phyloP scores from a whole-genome alignment of 2,888 invertebrate genomes.

The Acrobasis suavella region DNA sequence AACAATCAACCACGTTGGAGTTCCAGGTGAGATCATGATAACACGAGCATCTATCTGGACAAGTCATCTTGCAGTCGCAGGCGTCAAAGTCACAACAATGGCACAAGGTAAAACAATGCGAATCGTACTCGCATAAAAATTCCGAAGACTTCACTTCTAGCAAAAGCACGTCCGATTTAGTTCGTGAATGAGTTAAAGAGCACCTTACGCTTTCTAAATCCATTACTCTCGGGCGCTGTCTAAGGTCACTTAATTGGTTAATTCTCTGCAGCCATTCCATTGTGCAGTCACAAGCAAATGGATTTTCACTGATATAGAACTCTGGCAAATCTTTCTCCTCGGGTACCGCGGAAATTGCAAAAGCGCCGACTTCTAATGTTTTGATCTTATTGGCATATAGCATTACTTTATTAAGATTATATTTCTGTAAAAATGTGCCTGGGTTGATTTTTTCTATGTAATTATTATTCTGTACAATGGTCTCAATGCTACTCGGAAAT shows the following conservation, averaged over 20 bases:
- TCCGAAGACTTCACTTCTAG: slow-evolving; percentile 87
- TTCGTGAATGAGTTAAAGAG: slow-evolving; percentile 86
- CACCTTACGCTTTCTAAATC: slow-evolving; percentile 91
- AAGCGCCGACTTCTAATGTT: slow-evolving; percentile 87
- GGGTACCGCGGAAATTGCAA: slow-evolving; percentile 85
- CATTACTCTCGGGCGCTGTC: slow-evolving; percentile 90
- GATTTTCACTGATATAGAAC: slow-evolving; percentile 91
- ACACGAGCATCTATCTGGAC: slow-evolving; percentile 92
- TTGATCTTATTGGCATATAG: slow-evolving; percentile 88
- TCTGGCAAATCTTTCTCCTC: slow-evolving; percentile 87
- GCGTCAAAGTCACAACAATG: slow-evolving; percentile 95
- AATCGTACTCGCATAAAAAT: slow-evolving; percentile 91
- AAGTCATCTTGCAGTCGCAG: slow-evolving; percentile 96
- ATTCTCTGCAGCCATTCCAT: slow-evolving; percentile 93
- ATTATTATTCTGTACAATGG: slow-evolving; percentile 88
- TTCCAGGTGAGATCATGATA: slow-evolving; percentile 94
- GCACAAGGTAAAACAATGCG: slow-evolving; percentile 92
- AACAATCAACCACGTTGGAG: slow-evolving; percentile 92
- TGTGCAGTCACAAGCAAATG: slow-evolving; percentile 92
- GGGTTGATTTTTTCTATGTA: slow-evolving; percentile 86
- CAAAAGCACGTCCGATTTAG: slow-evolving; percentile 84
- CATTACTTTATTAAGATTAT: slow-evolving; percentile 88
- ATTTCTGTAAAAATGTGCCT: slow-evolving; percentile 87
- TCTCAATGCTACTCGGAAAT: slow-evolving; percentile 88
- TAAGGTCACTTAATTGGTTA: slow-evolving; percentile 87